phyloP scores from a whole-genome alignment of 2,888 invertebrate species.

The Diplazon laetatorius region DNA sequence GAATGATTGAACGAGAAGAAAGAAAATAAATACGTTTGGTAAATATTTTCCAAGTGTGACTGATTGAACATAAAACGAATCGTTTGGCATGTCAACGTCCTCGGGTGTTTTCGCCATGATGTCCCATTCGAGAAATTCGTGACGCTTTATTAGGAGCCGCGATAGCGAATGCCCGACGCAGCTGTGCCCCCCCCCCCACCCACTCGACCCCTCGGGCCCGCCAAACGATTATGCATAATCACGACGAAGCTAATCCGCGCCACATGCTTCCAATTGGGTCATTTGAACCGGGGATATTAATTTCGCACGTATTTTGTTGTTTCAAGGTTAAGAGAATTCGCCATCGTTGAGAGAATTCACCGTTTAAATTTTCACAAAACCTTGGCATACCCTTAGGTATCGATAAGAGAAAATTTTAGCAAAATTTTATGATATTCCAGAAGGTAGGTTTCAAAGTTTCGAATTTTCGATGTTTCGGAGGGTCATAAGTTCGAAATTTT shows the following conservation, averaged over 20 bases:
- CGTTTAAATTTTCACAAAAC: too few species aligned
- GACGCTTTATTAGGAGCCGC: conserved; percentile 56
- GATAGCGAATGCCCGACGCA: conserved; percentile 67
- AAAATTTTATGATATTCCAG: too few species aligned
- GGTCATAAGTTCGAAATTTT: too few species aligned
- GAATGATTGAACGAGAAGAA: too few species aligned
- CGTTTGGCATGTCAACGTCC: conserved; percentile 50
- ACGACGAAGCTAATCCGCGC: conserved; percentile 72
- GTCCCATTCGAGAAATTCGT: conserved; percentile 51
- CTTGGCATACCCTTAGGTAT: too few species aligned
- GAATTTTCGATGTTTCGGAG: too few species aligned
- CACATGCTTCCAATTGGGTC: conserved; percentile 77
- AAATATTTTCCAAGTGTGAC: conserved; percentile 15
- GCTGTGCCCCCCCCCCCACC: conserved; percentile 67
- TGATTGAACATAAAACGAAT: conserved; percentile 7
- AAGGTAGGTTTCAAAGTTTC: too few species aligned
- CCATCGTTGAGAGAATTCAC: too few species aligned
- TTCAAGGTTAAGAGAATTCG: too few species aligned
- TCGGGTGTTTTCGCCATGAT: conserved; percentile 7
- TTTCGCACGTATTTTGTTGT: conserved; percentile 63
- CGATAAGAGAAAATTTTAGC: too few species aligned
- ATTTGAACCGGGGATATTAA: conserved; percentile 72
- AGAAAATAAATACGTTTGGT: neutral
- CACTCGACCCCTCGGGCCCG: too few species aligned
- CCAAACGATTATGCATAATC: conserved; percentile 78